phyloP scores from a whole-genome alignment of 2,113 vertebrate genomes.

The Psilopogon haemacephalus region DNA sequence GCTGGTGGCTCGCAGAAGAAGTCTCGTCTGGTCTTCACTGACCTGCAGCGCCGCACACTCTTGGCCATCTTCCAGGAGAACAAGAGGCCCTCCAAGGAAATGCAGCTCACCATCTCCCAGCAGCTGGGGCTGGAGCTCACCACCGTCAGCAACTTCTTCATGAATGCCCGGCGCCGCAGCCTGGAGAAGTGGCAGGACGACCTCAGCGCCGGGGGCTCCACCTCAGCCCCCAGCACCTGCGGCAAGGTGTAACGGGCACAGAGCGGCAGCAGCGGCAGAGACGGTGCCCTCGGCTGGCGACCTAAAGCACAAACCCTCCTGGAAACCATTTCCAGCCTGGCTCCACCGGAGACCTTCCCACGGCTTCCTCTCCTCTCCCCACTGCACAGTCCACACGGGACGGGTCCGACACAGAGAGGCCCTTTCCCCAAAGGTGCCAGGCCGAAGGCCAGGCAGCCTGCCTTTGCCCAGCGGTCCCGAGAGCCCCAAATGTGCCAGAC shows the following conservation, averaged over 20 bases:
- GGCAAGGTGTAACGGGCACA: conserved; percentile 88
- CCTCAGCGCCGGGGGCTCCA: conserved; percentile 85
- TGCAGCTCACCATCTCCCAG: conserved; percentile 99
- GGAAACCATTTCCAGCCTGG: conserved; percentile 51
- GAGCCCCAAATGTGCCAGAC: no score
- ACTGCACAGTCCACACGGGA: no score
- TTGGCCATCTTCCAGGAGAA: conserved; percentile 99
- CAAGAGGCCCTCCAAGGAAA: conserved; percentile 96
- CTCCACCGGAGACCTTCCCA: conserved; percentile 49
- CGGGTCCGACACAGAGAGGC: no score
- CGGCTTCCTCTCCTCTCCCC: no score
- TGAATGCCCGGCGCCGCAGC: conserved; percentile 97
- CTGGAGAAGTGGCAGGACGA: conserved; percentile 99
- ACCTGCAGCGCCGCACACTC: conserved; percentile 97
- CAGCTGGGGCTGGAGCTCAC: conserved; percentile 97
- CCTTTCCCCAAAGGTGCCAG: no score
- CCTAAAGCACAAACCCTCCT: conserved; percentile 81
- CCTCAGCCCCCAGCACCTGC: conserved; percentile 91
- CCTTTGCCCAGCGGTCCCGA: no score
- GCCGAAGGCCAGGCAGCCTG: no score
- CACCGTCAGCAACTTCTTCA: conserved; percentile 99
- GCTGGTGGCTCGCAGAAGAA: conserved; percentile 97
- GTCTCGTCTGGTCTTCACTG: conserved; percentile 97
- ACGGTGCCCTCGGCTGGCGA: conserved; percentile 89
- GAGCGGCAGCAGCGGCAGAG: conserved; percentile 59